Conservation (phyloP, 2,797 vertebrate species). For the Cynodonichthys magdalenae region DNA sequence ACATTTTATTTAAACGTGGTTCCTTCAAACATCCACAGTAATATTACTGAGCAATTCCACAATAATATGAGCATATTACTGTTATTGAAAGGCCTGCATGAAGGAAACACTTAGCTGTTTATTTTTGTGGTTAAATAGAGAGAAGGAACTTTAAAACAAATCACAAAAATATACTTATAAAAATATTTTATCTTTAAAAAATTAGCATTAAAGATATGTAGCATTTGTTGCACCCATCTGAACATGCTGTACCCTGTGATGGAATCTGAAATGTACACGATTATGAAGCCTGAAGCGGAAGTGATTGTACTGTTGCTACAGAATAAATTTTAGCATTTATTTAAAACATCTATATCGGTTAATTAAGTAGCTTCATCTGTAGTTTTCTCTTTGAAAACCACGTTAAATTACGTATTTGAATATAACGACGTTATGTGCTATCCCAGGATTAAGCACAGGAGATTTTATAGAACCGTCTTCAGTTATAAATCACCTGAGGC, state of each 20-base stretch:
- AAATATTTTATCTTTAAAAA: background rate
- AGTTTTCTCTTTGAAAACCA: background rate
- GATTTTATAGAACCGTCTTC: too few relatives aligned
- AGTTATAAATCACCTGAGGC: fast-evolving
- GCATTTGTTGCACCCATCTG: background rate
- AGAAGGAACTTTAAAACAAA: background rate
- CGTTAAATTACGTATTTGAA: background rate
- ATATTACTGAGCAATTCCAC: background rate
- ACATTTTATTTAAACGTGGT: background rate
- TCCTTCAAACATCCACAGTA: background rate
- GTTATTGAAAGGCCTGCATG: background rate
- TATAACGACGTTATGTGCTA: background rate
- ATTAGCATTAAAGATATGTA: background rate
- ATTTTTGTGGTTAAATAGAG: background rate
- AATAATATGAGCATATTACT: background rate
- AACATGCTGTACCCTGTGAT: constrained; percentile 5
- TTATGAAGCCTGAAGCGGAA: background rate
- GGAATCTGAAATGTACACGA: constrained; percentile 4
- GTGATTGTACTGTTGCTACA: background rate
- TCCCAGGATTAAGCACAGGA: background rate
- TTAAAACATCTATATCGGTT: too few relatives aligned
- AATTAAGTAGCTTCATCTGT: too few relatives aligned
- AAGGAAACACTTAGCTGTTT: background rate
- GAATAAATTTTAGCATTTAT: constrained; percentile 1
- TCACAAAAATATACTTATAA: background rate